Evolutionary conservation across 2,113 vertebrate genomes (phyloP).

Genomic region (Psephotus haematonotus): DNA sequence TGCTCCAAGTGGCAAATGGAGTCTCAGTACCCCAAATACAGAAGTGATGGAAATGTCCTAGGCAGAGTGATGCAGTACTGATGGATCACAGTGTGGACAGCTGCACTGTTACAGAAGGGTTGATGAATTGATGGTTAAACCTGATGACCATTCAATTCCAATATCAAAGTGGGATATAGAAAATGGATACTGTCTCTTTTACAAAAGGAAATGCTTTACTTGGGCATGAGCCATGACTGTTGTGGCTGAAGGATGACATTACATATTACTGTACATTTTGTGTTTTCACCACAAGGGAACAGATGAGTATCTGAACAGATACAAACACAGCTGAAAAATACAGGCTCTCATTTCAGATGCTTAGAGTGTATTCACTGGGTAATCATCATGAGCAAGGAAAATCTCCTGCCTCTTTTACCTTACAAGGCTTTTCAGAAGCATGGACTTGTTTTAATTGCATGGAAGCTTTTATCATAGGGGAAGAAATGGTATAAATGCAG

Average conservation of each 20-base stretch:
- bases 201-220: background rate
- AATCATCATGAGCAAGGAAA: background rate
- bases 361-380: background rate
- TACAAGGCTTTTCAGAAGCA: slow-evolving; percentile 1
- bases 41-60: background rate
- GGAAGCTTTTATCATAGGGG: background rate
- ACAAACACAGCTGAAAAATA: slow-evolving; percentile 47
- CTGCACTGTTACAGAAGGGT: background rate
- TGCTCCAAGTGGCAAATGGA: background rate
- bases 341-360: background rate
- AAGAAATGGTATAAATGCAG: background rate
- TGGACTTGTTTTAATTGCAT: background rate
- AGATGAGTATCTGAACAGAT: slow-evolving; percentile 45
- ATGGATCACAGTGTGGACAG: background rate
- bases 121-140: slow-evolving; percentile 20
- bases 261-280: slow-evolving; percentile 51
- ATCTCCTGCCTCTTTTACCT: slow-evolving; percentile 1
- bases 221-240: slow-evolving; percentile 6
- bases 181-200: background rate
- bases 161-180: background rate
- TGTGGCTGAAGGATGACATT: slow-evolving; percentile 46
- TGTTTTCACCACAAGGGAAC: slow-evolving; percentile 55
- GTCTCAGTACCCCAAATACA: accelerated
- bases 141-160: background rate
- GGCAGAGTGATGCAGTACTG: background rate